Evolutionary conservation across 2,113 vertebrate species (phyloP).

Genomic region (Corythornis cristatus): DNA sequence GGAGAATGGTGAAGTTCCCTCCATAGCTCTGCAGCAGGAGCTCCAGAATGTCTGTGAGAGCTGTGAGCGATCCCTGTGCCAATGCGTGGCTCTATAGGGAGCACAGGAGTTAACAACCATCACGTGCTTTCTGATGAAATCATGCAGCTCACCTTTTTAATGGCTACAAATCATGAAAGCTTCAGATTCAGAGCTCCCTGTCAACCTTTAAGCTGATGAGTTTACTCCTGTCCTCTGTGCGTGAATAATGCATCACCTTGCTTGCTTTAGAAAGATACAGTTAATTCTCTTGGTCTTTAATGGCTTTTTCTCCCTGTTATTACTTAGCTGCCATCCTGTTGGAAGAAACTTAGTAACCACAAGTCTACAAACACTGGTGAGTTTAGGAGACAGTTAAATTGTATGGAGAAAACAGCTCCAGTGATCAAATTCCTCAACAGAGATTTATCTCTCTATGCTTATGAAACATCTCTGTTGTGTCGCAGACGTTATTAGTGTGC

Average conservation of each 20-base stretch:
- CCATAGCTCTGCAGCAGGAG: not conserved
- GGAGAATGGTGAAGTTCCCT: not conserved
- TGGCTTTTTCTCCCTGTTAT: not conserved
- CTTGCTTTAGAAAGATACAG: not conserved
- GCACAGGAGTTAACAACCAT: not conserved
- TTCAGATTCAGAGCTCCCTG: not conserved
- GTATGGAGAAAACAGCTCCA: not conserved
- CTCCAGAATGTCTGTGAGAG: not conserved
- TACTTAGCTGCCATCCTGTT: not conserved
- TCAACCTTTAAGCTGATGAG: not conserved
- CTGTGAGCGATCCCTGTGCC: not conserved
- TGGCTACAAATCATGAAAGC: not conserved
- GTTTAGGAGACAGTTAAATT: not conserved
- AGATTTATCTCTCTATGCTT: not conserved
- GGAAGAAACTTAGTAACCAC: not conserved
- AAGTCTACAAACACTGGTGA: not conserved
- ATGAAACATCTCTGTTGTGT: not conserved
- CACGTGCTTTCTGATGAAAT: not conserved
- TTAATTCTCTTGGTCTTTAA: slow-evolving; percentile 25
- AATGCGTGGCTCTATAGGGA: not conserved
- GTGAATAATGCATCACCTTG: slow-evolving; percentile 30
- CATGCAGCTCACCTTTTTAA: not conserved
- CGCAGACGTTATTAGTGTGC: accelerated
- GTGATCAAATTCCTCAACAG: not conserved
- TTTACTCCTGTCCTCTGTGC: not conserved